phyloP scores from a whole-genome alignment of 92 coral and sea anemone genomes.

The Paragorgia papillata region DNA sequence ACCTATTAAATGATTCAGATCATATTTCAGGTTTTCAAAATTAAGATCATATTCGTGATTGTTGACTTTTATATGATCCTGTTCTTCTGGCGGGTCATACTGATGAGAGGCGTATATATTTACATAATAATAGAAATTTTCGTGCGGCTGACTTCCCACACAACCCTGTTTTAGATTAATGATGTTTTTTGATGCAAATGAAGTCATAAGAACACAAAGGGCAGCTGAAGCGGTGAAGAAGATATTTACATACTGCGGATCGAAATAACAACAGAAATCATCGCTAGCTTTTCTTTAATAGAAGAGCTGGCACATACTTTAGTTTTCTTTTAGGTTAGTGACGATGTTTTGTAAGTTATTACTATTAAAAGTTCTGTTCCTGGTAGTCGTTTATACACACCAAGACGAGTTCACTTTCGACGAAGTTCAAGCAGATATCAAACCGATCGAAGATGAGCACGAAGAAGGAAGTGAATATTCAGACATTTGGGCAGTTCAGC shows the following conservation, averaged over 20 bases:
- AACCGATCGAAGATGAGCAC: slow-evolving; percentile 18
- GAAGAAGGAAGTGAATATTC: slow-evolving; percentile 52
- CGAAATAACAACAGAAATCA: background rate
- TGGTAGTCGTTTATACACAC: slow-evolving; percentile 30
- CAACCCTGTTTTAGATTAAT: slow-evolving; percentile 3
- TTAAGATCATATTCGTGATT: no score
- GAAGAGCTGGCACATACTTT: slow-evolving; percentile 28
- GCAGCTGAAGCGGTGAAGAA: slow-evolving; percentile 12
- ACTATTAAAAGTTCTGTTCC: slow-evolving; percentile 2
- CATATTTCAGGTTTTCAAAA: no score
- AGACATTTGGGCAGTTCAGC: slow-evolving; percentile 81
- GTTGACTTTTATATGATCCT: no score
- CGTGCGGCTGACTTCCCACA: slow-evolving; percentile 20
- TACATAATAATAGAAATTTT: slow-evolving; percentile 32
- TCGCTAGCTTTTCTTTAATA: slow-evolving; percentile 28
- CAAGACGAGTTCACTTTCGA: slow-evolving; percentile 22
- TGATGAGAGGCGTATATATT: slow-evolving; percentile 23
- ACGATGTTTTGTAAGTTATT: slow-evolving; percentile 23
- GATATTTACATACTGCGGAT: background rate
- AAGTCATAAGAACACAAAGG: background rate
- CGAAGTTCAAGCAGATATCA: slow-evolving; percentile 30
- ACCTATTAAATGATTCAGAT: no score
- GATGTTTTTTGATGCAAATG: slow-evolving; percentile 31
- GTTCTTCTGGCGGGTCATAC: no score
- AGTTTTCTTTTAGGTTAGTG: background rate